Evolutionary conservation across 2,113 vertebrate species (phyloP), one percentile per base, ranked within the genome.

Genomic region (Polypterus senegalus): DNA sequence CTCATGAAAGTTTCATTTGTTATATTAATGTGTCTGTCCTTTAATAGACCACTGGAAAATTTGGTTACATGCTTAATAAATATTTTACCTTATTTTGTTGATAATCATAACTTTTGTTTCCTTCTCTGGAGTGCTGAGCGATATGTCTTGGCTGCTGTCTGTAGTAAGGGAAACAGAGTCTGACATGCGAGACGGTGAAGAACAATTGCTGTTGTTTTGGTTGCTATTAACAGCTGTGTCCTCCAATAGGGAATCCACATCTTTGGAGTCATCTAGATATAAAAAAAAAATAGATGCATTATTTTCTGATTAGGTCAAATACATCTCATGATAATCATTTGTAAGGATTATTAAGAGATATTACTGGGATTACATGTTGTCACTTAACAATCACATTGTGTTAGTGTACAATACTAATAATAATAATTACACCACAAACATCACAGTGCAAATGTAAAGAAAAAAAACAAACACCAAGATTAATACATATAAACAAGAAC

Each of bases 201-300:
- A 98, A 69, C 96, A 97, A 77, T 97, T 98, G 68, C 93, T 97
- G 79, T 97, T 98, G 86, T 98, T 98, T 76, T 98, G 96, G 83
- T 98, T 98, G 73, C 92, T 97, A 67, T 98, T 98, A 73, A 91
- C 94, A 4, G 90, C 94, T 0, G 89, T 86, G 71, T 98, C 96
- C 62, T 97, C 96, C 76, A 93, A 87, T 74, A 95, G 74, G 45
- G 94, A 98, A 84, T 97, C 96, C 0, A 81, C 77, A 65, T 97
- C 92, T 77, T 90, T 94, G 63, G 77, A 71, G 69, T 91, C 91
- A 69, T 97, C 93, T 97, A 67, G 2, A 56, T 9, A 49, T 47
- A 45, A 71, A 77, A 58, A 45, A 71, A 77, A 58, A 65, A 76
- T 47, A 64, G 49, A 7, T 47, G 27, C 27, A 27, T 27, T 27